Conservation (phyloP, 1,140 invertebrate species). For the Aphelinus atriplicis region DNA sequence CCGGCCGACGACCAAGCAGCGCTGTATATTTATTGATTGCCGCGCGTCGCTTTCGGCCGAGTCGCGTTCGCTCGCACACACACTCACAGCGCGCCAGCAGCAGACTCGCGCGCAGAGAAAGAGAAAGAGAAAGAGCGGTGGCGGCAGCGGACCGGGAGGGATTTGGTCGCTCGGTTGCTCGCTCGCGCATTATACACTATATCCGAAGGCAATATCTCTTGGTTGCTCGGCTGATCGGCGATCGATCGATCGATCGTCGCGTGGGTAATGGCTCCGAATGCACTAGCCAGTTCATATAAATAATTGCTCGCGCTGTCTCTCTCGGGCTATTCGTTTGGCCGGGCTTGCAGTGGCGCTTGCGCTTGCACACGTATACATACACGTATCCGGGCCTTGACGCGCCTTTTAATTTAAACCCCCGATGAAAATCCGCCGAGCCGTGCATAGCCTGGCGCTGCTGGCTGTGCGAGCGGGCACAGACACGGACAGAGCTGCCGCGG, state of each 20-base stretch:
- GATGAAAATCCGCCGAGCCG: constrained; percentile 20
- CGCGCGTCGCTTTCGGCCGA: constrained; percentile 50
- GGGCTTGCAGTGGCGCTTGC: background rate
- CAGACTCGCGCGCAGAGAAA: no score
- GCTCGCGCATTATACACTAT: no score
- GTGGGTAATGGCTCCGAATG: no score
- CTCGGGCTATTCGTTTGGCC: background rate
- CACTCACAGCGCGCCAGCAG: background rate
- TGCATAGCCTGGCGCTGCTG: background rate
- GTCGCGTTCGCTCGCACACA: background rate
- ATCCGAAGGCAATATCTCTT: no score
- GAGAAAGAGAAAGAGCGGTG: background rate
- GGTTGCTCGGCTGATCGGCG: no score
- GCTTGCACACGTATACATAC: background rate
- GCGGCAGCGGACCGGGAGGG: background rate
- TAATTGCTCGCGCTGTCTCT: background rate
- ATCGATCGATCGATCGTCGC: no score
- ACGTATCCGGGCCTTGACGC: constrained; percentile 7
- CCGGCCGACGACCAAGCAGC: constrained; percentile 38
- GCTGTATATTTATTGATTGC: constrained; percentile 67
- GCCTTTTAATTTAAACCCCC: constrained; percentile 28
- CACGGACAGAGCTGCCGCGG: no score
- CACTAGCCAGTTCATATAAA: no score
- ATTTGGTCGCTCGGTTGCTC: background rate
- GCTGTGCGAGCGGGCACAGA: no score